phyloP scores from a whole-genome alignment of 2,797 vertebrate species.

The Buceros bicornis region DNA sequence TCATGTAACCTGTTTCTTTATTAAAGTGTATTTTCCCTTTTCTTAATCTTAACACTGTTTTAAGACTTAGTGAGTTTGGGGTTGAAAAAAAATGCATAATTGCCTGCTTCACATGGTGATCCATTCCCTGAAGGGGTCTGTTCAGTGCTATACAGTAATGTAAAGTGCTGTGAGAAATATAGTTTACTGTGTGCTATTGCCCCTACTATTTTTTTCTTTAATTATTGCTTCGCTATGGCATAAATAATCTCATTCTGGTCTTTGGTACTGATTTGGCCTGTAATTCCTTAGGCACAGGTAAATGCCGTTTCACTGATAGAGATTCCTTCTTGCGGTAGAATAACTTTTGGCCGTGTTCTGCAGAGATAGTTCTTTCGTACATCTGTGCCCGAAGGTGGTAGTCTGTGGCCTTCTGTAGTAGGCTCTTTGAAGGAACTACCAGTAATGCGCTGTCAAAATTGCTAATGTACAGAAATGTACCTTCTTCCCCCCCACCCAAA shows the following conservation, averaged over 20 bases:
- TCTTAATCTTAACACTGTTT: neutral
- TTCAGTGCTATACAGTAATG: neutral
- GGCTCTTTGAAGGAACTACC: neutral
- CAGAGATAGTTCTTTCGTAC: neutral
- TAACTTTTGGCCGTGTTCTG: fast-evolving
- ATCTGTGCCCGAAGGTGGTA: neutral
- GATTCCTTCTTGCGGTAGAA: neutral
- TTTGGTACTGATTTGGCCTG: neutral
- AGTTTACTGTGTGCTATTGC: neutral
- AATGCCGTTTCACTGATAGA: neutral
- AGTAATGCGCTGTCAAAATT: neutral
- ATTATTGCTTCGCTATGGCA: neutral
- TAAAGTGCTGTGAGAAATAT: neutral
- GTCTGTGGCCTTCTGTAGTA: neutral
- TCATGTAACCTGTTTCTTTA: neutral
- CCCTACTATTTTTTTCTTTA: neutral
- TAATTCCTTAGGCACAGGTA: neutral
- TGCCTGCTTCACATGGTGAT: neutral
- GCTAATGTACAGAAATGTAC: neutral
- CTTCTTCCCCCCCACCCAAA: neutral
- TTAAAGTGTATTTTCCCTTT: neutral
- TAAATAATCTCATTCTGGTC: neutral
- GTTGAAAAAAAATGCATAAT: neutral
- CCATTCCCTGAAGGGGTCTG: neutral
- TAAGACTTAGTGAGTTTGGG: neutral